Evolutionary conservation across 2,888 invertebrate genomes (phyloP), one percentile per base, ranked within the genome.

Genomic region (Macaria notata): DNA sequence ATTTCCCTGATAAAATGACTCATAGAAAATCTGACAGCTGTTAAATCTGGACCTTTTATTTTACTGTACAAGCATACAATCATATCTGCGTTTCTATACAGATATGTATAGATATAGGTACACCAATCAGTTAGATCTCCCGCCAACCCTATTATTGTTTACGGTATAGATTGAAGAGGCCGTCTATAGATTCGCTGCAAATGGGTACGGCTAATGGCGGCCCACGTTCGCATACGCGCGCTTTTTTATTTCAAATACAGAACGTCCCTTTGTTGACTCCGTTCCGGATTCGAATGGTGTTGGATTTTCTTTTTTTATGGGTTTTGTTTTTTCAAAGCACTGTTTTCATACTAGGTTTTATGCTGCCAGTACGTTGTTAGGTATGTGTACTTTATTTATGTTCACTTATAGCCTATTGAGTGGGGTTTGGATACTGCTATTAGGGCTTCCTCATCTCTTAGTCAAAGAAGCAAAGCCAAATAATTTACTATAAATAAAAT

Each of bases 251-350:
- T 80, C 83, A 83, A 74, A 67, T 67, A 82, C 82, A 86, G 83
- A 83, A 81, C 86, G 79, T 88, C 87, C 86, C 88, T 90, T 90
- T 89, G 89, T 90, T 87, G 84, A 84, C 83, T 85, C 72, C 75
- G 72, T 79, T 72, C 79, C 84, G 79, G 80, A 81, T 84, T 73
- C 81, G 79, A 83, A 87, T 86, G 86, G 82, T 73, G 79, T 84
- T 83, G 86, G 81, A 75, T 78, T 80, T 72, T 71, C 64, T 67
- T 66, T 64, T 71, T 73, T 73, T 77, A 74, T 74, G 71, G 72
- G 73, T 79, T 83, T 75, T 83, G 79, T 83, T 75, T 82, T 76
- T 76, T 70, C 63, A 36, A 36, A 73, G 67, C 62, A 63, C 59
- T 64, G 59, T 67, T 63, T 67, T 56, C 56, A 61, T 49, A 46